Percentiles rank a stretch among this genome's conserved stretches.
These are phyloP conservation scores for Thereva nobilitata DNA, from an alignment of 2,888 invertebrate species.

Conservation along the genomic window DNA sequence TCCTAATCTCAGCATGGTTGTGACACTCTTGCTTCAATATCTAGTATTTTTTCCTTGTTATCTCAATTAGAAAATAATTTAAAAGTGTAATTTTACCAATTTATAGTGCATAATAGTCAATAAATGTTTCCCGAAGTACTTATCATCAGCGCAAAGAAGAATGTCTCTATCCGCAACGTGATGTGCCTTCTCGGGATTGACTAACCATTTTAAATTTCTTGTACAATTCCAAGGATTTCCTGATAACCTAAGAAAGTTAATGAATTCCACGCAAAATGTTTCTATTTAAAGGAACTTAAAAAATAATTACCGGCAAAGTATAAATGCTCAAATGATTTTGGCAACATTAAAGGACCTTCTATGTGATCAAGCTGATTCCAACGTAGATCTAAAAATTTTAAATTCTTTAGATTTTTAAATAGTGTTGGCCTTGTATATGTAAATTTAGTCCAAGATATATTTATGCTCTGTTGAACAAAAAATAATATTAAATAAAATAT, in stretches of 20 bases:
- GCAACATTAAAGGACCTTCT: slow-evolving; percentile 51
- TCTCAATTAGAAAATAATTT: neutral
- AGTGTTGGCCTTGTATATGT: slow-evolving; percentile 50
- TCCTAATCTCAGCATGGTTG: slow-evolving; percentile 51
- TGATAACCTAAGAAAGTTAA: slow-evolving; percentile 34
- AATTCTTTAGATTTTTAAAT: slow-evolving; percentile 50
- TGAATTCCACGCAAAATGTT: neutral
- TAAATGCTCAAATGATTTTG: slow-evolving; percentile 50
- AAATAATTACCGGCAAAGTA: slow-evolving; percentile 50
- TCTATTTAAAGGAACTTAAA: neutral
- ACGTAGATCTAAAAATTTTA: slow-evolving; percentile 53
- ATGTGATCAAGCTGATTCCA: slow-evolving; percentile 55
- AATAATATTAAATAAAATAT: neutral
- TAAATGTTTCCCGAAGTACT: slow-evolving; percentile 51
- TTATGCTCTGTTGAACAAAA: slow-evolving; percentile 49
- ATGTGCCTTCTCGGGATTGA: slow-evolving; percentile 50
- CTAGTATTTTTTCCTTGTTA: slow-evolving; percentile 42
- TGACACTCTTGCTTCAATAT: slow-evolving; percentile 51
- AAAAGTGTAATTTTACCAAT: slow-evolving; percentile 45
- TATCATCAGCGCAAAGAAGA: slow-evolving; percentile 53
- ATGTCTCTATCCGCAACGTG: slow-evolving; percentile 52
- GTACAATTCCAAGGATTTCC: slow-evolving; percentile 58
- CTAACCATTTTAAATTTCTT: slow-evolving; percentile 55
- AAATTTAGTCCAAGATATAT: slow-evolving; percentile 57
- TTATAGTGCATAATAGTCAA: slow-evolving; percentile 55